Evolutionary conservation across 2,113 vertebrate genomes (phyloP).

Genomic region (Hyperopisus bebe): DNA sequence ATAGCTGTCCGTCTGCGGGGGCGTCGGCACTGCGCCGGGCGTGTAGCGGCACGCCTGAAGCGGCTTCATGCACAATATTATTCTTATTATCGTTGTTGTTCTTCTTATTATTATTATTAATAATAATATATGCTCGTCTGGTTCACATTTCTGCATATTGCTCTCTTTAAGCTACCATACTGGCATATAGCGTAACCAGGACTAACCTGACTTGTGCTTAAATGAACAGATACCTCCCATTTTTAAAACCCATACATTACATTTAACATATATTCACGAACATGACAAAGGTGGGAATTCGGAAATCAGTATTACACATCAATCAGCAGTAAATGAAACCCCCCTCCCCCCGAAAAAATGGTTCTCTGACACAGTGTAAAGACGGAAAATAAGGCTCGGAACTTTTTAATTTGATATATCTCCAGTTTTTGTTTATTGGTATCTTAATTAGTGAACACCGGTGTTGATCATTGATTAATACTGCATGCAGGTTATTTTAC

Average conservation of each 20-base stretch:
- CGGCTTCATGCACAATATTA: background rate
- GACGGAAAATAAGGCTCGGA: background rate
- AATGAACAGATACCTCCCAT: background rate
- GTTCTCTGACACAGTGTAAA: background rate
- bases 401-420: background rate
- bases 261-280: background rate
- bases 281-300: background rate
- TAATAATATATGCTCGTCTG: background rate
- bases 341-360: background rate
- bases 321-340: background rate
- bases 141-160: background rate
- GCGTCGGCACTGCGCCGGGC: background rate
- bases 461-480: background rate
- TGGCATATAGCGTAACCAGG: background rate
- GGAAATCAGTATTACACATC: background rate
- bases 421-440: background rate
- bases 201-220: background rate
- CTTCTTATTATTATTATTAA: background rate
- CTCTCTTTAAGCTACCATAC: background rate
- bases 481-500: background rate
- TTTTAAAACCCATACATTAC: background rate
- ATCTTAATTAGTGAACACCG: background rate
- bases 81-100: background rate
- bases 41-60: background rate
- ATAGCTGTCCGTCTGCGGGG: background rate